Evolutionary conservation across 2,113 vertebrate genomes (phyloP).

Genomic region (Hyla sarda): DNA sequence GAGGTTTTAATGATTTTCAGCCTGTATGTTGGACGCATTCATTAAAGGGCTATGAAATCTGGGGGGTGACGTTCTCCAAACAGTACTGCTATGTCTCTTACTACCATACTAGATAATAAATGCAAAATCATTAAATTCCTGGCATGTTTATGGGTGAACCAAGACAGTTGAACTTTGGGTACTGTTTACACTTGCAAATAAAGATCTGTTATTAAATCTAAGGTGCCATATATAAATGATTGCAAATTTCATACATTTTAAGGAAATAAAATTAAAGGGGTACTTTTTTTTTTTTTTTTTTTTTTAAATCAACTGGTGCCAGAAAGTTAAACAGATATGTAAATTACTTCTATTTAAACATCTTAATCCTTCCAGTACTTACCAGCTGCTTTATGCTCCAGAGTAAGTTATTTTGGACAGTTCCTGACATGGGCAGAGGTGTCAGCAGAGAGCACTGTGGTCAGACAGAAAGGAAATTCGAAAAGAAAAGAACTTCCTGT

Average conservation of each 20-base stretch:
- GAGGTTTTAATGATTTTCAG: slow-evolving; percentile 48
- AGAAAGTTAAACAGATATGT: too few species aligned
- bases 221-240: not conserved
- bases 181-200: not conserved
- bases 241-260: not conserved
- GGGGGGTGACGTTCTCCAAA: not conserved
- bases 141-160: slow-evolving; percentile 4
- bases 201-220: not conserved
- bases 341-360: too few species aligned
- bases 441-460: too few species aligned
- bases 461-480: too few species aligned
- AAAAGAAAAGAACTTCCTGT: too few species aligned
- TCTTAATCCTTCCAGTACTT: too few species aligned
- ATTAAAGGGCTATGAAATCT: slow-evolving; percentile 24
- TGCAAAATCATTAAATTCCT: slow-evolving; percentile 10
- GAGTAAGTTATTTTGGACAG: too few species aligned
- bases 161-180: not conserved
- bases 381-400: too few species aligned
- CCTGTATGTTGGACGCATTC: not conserved
- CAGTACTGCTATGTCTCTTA: slow-evolving; percentile 1
- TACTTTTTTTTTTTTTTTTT: too few species aligned
- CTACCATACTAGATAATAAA: slow-evolving; percentile 1
- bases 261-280: not conserved
- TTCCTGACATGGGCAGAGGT: too few species aligned
- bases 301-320: too few species aligned